Evolutionary conservation across 2,113 vertebrate genomes (phyloP).

Genomic region (Peromyscus polionotus): DNA sequence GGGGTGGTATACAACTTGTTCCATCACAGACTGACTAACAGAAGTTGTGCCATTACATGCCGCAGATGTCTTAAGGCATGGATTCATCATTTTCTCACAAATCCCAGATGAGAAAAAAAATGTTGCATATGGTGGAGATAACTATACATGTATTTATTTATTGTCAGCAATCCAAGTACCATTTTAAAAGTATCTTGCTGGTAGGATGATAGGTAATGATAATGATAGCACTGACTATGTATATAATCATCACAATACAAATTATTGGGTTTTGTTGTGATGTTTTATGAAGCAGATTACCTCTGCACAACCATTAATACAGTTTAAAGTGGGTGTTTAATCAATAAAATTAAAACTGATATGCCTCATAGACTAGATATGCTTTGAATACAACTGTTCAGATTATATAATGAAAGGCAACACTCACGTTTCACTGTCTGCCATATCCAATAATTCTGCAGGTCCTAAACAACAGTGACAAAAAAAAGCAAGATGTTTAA

Average conservation of each 20-base stretch:
- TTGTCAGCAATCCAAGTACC: neutral
- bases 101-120: neutral
- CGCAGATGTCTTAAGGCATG: neutral
- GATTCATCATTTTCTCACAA: neutral
- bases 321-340: neutral
- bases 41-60: neutral
- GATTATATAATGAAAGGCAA: neutral
- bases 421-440: conserved; percentile 95
- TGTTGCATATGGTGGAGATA: neutral
- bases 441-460: conserved; percentile 94
- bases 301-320: neutral
- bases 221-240: neutral
- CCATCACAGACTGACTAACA: neutral
- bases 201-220: neutral
- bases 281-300: neutral
- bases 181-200: neutral
- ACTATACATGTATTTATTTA: neutral
- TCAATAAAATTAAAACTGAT: neutral
- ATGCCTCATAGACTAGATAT: neutral
- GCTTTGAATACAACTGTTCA: neutral
- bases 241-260: neutral
- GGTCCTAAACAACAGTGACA: conserved; percentile 89
- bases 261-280: neutral
- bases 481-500: conserved; percentile 7
- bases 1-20: neutral